These are phyloP conservation scores for Mesocentrotus franciscanus DNA, from an alignment of 53 echinoderm and acorn worm species.

Conservation along the genomic window DNA sequence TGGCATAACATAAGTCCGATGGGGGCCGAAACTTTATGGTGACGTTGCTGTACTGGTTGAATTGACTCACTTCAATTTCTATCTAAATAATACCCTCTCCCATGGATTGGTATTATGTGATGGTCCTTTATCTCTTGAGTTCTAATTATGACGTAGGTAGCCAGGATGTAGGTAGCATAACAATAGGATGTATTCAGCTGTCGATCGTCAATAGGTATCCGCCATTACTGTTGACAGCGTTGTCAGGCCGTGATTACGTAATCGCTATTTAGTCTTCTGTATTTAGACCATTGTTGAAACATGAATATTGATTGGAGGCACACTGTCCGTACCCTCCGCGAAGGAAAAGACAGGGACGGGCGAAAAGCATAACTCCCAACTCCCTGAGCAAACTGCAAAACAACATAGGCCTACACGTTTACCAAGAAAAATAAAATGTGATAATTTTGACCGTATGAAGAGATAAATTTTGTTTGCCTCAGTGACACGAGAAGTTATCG, in stretches of 20 bases:
- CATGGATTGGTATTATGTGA: not conserved
- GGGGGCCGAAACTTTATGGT: slow-evolving; percentile 16
- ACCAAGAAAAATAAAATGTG: not conserved
- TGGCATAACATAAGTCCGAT: not conserved
- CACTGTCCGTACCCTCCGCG: not conserved
- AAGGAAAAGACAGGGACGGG: not conserved
- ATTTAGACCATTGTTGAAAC: not conserved
- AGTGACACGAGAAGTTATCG: not conserved
- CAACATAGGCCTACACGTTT: not conserved
- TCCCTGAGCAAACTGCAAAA: not conserved
- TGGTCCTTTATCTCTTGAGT: not conserved
- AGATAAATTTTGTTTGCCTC: not conserved
- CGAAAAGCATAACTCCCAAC: not conserved
- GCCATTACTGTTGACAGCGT: not conserved
- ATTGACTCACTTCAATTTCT: not conserved
- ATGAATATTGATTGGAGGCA: no score
- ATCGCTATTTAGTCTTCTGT: not conserved
- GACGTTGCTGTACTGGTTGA: not conserved
- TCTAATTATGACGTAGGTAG: not conserved
- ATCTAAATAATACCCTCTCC: not conserved
- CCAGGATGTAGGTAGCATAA: not conserved
- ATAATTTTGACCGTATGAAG: not conserved
- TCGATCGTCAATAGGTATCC: not conserved
- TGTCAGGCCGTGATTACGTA: slow-evolving; percentile 12
- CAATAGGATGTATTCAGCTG: slow-evolving; percentile 7